Percentiles rank a stretch among this genome's conserved stretches.
phyloP scores from a whole-genome alignment of 2,888 invertebrate genomes.

The Chymomyza procnemis region DNA sequence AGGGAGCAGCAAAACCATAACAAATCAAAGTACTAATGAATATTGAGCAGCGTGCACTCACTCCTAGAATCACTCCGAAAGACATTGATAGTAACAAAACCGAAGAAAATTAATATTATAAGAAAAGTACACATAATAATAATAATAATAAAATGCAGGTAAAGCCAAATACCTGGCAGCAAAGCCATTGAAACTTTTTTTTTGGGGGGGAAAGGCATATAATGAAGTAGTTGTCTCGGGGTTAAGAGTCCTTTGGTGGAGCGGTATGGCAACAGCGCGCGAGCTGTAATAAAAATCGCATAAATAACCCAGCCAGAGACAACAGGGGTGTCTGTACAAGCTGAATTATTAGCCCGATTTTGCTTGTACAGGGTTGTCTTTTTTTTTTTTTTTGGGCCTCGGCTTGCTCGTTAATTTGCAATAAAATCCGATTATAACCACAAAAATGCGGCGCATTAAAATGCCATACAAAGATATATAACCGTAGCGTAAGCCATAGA shows the following conservation, averaged over 20 bases:
- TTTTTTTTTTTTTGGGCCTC: background rate
- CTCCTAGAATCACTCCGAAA: slow-evolving; percentile 43
- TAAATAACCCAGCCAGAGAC: slow-evolving; percentile 60
- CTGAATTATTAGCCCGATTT: slow-evolving; percentile 22
- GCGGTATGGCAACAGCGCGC: too few species aligned
- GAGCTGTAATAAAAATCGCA: slow-evolving; percentile 69
- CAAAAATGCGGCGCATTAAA: slow-evolving; percentile 64
- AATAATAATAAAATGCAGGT: slow-evolving; percentile 60
- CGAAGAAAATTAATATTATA: slow-evolving; percentile 56
- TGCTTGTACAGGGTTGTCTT: slow-evolving; percentile 20
- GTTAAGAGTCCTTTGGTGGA: background rate
- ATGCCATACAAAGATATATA: slow-evolving; percentile 53
- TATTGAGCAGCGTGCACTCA: slow-evolving; percentile 67
- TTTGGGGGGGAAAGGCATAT: slow-evolving; percentile 36
- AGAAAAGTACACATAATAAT: slow-evolving; percentile 61
- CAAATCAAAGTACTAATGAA: slow-evolving; percentile 71
- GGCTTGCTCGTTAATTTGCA: slow-evolving; percentile 72
- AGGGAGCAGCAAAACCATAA: slow-evolving; percentile 59
- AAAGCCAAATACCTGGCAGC: background rate
- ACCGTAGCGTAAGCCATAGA: slow-evolving; percentile 21
- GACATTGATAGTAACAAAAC: slow-evolving; percentile 49
- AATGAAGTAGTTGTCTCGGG: slow-evolving; percentile 45
- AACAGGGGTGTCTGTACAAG: slow-evolving; percentile 19
- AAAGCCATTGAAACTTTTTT: slow-evolving; percentile 51
- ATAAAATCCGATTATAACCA: slow-evolving; percentile 77